phyloP scores from a whole-genome alignment of 2,888 invertebrate species.

The Cremastinae sp. region DNA sequence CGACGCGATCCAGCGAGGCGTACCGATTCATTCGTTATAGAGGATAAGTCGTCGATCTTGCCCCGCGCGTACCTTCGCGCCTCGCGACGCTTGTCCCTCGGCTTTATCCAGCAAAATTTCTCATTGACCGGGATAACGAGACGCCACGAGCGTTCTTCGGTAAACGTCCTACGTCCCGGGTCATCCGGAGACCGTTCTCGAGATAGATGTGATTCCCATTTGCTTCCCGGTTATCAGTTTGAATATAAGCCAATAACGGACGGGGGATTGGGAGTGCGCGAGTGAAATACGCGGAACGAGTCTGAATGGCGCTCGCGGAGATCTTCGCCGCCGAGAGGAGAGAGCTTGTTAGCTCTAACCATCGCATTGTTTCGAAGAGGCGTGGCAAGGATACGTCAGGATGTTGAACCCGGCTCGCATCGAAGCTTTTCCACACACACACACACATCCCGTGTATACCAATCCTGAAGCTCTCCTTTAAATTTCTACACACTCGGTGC shows the following conservation, averaged over 20 bases:
- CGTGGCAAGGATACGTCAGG: conserved; percentile 63
- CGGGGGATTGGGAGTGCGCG: conserved; percentile 4
- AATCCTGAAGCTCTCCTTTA: no score
- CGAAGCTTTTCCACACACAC: conserved; percentile 42
- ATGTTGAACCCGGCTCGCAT: conserved; percentile 55
- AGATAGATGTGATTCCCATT: conserved; percentile 34
- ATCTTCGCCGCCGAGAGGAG: conserved; percentile 58
- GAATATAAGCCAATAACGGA: conserved; percentile 1
- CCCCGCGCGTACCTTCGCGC: conserved; percentile 7
- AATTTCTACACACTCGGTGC: no score
- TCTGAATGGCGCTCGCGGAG: conserved; percentile 15
- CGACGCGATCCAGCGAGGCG: conserved; percentile 22
- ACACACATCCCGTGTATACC: no score
- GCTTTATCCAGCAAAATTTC: conserved; percentile 8
- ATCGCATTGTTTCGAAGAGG: conserved; percentile 72
- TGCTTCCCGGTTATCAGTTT: conserved; percentile 17
- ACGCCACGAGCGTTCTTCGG: neutral
- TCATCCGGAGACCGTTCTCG: neutral
- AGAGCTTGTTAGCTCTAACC: conserved; percentile 74
- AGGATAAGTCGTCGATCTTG: conserved; percentile 30
- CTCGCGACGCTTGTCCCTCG: conserved; percentile 21
- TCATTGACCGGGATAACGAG: conserved; percentile 2
- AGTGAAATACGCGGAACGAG: conserved; percentile 40
- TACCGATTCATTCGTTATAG: conserved; percentile 51
- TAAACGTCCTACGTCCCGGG: conserved; percentile 8